Evolutionary conservation across 2,797 vertebrate species (phyloP).

Genomic region (Cryptoprocta ferox): DNA sequence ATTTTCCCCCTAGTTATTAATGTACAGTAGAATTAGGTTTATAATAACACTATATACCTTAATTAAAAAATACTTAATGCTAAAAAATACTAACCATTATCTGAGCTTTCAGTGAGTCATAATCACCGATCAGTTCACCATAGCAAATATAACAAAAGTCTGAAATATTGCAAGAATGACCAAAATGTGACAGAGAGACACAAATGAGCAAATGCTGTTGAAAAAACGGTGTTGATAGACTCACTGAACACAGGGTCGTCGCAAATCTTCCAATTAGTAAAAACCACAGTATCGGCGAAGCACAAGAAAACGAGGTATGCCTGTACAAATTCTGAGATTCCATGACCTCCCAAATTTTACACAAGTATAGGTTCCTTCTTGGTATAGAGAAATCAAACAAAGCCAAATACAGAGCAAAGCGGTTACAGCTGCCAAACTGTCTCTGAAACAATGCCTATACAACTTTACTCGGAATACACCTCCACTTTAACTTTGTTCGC

Average conservation of each 20-base stretch:
- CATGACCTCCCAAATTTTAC: slow-evolving; percentile 45
- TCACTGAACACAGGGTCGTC: too few relatives aligned
- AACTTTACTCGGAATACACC: slow-evolving; percentile 36
- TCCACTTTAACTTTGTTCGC: slow-evolving; percentile 50
- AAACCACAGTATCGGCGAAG: too few relatives aligned
- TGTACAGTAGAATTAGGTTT: neutral
- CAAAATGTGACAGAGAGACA: too few relatives aligned
- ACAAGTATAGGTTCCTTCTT: slow-evolving; percentile 8
- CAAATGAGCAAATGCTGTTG: too few relatives aligned
- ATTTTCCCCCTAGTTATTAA: neutral
- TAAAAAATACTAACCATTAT: too few relatives aligned
- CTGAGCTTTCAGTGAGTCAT: too few relatives aligned
- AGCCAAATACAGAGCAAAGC: slow-evolving; percentile 30
- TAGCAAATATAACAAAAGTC: too few relatives aligned
- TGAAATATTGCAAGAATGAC: too few relatives aligned
- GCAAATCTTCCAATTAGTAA: too few relatives aligned
- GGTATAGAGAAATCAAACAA: slow-evolving; percentile 26
- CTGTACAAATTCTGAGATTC: neutral
- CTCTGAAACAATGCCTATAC: slow-evolving; percentile 2
- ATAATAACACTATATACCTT: neutral
- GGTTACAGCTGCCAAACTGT: neutral
- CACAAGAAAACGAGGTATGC: neutral
- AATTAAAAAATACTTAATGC: neutral
- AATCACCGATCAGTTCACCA: too few relatives aligned
- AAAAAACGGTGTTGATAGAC: too few relatives aligned